phyloP scores from a whole-genome alignment of 30 jellyfish, hydroid and myxozoan species.

The Hydractinia symbiolongicarpus region DNA sequence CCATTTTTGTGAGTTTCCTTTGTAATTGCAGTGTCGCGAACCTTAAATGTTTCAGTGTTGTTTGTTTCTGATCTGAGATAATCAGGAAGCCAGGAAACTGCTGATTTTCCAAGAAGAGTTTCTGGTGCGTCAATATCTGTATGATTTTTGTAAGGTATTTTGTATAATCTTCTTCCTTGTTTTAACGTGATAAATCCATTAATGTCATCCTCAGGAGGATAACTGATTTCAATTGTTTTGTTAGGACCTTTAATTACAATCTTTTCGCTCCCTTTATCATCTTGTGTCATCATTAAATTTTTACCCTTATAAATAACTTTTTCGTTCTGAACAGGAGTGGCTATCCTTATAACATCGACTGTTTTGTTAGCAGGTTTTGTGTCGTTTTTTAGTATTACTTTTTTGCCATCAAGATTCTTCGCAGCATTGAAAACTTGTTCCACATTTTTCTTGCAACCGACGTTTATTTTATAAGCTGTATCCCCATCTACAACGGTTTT shows the following conservation, averaged over 20 bases:
- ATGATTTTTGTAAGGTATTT: conserved; percentile 21
- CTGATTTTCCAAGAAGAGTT: conserved; percentile 23
- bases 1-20: conserved; percentile 25
- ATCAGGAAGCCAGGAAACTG: conserved; percentile 15
- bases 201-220: conserved; percentile 21
- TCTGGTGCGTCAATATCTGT: conserved; percentile 4
- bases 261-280: conserved; percentile 21
- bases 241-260: conserved; percentile 15
- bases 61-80: conserved; percentile 2
- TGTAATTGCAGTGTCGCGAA: conserved; percentile 27
- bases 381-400: background rate
- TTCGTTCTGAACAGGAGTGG: conserved; percentile 8
- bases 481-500: conserved; percentile 21
- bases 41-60: conserved; percentile 22
- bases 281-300: conserved; percentile 24
- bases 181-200: conserved; percentile 17
- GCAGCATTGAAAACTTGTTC: background rate
- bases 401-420: background rate
- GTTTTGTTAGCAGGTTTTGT: background rate
- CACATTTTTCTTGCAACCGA: conserved; percentile 21
- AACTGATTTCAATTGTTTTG: conserved; percentile 13
- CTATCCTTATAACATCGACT: background rate
- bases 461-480: conserved; percentile 22
- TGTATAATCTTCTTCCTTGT: conserved; percentile 19
- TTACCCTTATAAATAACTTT: conserved; percentile 12